Evolutionary conservation across 1,140 invertebrate genomes (phyloP), one percentile per base, ranked within the genome.

Genomic region (Sinonovacula constricta): DNA sequence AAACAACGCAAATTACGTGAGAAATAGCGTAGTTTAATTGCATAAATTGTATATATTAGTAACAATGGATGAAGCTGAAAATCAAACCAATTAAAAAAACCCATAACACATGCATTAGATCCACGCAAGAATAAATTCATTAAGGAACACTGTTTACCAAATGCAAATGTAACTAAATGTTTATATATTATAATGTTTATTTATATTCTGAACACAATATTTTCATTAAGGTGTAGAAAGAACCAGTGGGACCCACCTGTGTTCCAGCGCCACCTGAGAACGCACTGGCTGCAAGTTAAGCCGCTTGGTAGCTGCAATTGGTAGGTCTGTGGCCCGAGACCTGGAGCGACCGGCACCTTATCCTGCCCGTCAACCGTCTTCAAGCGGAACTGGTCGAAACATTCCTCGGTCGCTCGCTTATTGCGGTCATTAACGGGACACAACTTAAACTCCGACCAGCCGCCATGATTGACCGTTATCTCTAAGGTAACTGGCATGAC

Each of bases 261-360:
- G 77, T 94, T 95, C 88, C 97, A 98, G 66, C 94, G 96, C 97
- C 97, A 97, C 86, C 97, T 96, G 0, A 98, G 86, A 0, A 97
- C 95, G 85, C 96, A 98, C 81, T 97, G 95, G 0, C 95, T 93
- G 84, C 96, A 97, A 0, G 95, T 96, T 0, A 97, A 85, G 80
- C 94, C 96, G 0, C 94, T 91, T 0, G 97, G 97, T 49, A 98
- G 90, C 26, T 53, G 39, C n/a, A 75, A 79, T 12, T 18, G 76
- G 36, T 2, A 59, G 62, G 24, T 83, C 31, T 7, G 54, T 15
- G 39, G 75, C 51, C 24, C 72, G 24, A 15, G 79, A 69, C 36
- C 39, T 53, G 12, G 57, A 22, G 5, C 33, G 24, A 34, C 60
- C 67, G 53, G 22, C 7, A 1, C 34, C 56, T 28, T 33, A 4